Base-by-base conservation (phyloP, 2,888 invertebrate genomes). In the Trachelus tabidus region DNA sequence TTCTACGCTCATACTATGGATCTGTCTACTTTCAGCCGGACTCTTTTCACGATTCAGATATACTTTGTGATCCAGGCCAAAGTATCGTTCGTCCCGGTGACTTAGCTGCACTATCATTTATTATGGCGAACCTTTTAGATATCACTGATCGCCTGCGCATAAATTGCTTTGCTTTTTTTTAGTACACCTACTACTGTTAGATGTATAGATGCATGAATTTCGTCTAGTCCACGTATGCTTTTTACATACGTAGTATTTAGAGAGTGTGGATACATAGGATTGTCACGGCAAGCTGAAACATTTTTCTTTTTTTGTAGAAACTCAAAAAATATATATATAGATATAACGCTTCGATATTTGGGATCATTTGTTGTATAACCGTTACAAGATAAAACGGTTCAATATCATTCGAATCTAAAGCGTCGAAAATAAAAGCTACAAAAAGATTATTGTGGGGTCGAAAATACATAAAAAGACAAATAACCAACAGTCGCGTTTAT, bases 161-260 rank as follows among this genome's bases (percentile, higher is more conserved):
- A 81, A 79, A 81, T 81, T 79, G 83, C 83, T 83, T 83, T 76
- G 82, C 83, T 81, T 83, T 75, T 75, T 12, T 35, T 35, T 78
- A 79, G 23, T 75, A 56, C 56, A 56, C 56, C 56, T 23, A 56
- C 9, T 56, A 23, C 23, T 56, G 2, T 56, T 56, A 56, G 56
- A 23, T 56, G 9, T 56, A 40, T 40, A 23, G 56, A 6, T 56
- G 56, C 56, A 56, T 56, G 56, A 23, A 56, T 56, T 56, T 15
- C 56, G 56, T 56, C 56, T 56, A 23, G 56, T 56, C 9, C 23
- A 56, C 56, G 56, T 56, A 56, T 56, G 56, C 56, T 56, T 56
- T 56, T 23, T 56, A 56, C 56, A 56, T 23, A 56, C 56, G 23
- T 56, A 56, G 56, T 56, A 56, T 40, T 56, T 15, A 12, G 12